phyloP scores from a whole-genome alignment of 2,113 vertebrate genomes.

The Myrmecobius fasciatus region DNA sequence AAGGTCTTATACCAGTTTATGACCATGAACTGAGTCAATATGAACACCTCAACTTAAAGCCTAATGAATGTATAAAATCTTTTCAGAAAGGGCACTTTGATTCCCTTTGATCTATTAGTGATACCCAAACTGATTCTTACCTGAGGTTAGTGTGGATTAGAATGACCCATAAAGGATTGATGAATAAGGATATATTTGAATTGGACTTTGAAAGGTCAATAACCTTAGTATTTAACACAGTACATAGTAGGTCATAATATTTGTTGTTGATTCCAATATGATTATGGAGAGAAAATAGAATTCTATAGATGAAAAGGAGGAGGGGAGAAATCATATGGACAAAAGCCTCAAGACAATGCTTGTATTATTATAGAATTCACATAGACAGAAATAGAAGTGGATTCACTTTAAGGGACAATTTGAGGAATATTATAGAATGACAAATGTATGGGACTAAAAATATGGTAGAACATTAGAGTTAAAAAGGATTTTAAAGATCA shows the following conservation, averaged over 20 bases:
- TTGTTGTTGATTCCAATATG: not conserved
- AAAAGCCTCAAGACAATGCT: not conserved
- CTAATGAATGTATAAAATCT: not conserved
- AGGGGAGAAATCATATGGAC: not conserved
- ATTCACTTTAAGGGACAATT: not conserved
- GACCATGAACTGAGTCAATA: not conserved
- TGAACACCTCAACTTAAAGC: not conserved
- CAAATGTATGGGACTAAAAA: not conserved
- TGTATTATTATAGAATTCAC: not conserved
- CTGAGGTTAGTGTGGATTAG: not conserved
- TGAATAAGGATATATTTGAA: not conserved
- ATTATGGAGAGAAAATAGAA: not conserved
- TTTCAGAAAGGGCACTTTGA: not conserved
- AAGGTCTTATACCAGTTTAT: slow-evolving; percentile 22
- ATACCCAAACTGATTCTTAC: not conserved
- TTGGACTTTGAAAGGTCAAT: not conserved
- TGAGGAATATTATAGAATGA: not conserved
- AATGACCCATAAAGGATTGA: not conserved
- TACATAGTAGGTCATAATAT: not conserved
- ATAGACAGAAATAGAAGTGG: not conserved
- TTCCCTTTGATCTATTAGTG: not conserved
- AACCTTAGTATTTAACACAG: not conserved
- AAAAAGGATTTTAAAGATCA: not conserved
- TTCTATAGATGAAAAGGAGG: not conserved
- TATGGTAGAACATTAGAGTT: not conserved